These are phyloP conservation scores for Ptychoptera albimana DNA, from an alignment of 2,888 invertebrate species.

Conservation along the genomic window DNA sequence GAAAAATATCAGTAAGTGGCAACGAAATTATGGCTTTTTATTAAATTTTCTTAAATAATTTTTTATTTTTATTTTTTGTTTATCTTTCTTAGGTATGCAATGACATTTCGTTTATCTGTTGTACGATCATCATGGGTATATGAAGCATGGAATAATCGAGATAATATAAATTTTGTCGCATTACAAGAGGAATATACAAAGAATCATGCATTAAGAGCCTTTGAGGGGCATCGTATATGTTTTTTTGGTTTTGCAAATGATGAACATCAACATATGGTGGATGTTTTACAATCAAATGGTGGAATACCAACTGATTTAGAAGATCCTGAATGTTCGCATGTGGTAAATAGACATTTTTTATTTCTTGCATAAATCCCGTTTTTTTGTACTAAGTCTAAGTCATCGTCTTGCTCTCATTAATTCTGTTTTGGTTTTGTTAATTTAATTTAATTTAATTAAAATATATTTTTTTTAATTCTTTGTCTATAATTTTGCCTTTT, in stretches of 20 bases:
- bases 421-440: too few species aligned
- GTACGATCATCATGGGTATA: constrained; percentile 80
- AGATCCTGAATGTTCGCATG: constrained; percentile 77
- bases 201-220: constrained; percentile 67
- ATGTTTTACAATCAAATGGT: constrained; percentile 73
- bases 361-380: too few species aligned
- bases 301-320: constrained; percentile 61
- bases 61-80: too few species aligned
- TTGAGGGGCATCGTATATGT: constrained; percentile 72
- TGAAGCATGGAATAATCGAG: constrained; percentile 68
- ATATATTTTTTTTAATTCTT: too few species aligned
- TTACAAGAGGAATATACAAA: constrained; percentile 50
- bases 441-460: too few species aligned
- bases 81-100: constrained; percentile 45
- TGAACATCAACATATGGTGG: constrained; percentile 83
- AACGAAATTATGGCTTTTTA: not conserved
- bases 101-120: constrained; percentile 76
- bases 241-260: constrained; percentile 83
- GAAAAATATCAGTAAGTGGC: constrained; percentile 70
- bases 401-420: too few species aligned
- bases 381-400: too few species aligned
- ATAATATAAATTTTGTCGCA: constrained; percentile 52
- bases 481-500: too few species aligned
- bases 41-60: too few species aligned
- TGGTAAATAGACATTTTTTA: constrained; percentile 57